Conservation (phyloP, 1,140 invertebrate species). For the Antheraea mylitta region DNA sequence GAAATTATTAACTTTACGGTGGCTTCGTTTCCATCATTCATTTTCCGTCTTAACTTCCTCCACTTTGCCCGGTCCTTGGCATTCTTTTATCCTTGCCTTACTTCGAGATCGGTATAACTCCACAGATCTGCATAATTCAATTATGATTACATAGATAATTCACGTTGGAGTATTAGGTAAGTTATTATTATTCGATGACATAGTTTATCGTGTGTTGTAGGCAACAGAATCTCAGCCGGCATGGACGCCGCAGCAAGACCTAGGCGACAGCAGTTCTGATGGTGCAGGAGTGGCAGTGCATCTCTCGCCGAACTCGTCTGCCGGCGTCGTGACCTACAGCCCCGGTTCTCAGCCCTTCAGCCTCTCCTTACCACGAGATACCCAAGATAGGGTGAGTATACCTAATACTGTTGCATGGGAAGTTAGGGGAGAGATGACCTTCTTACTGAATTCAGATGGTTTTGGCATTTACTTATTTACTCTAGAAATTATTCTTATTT, state of each 20-base stretch:
- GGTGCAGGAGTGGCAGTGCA: slow-evolving; percentile 73
- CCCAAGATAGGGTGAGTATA: slow-evolving; percentile 71
- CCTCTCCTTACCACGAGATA: slow-evolving; percentile 84
- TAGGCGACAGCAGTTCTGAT: slow-evolving; percentile 83
- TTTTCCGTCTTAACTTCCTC: too few relatives aligned
- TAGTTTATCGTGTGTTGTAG: neutral
- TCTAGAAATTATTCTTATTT: too few relatives aligned
- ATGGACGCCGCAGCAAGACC: slow-evolving; percentile 92
- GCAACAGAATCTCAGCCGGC: slow-evolving; percentile 28
- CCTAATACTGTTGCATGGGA: slow-evolving; percentile 39
- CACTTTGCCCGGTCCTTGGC: too few relatives aligned
- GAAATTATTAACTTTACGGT: too few relatives aligned
- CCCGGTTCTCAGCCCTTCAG: slow-evolving; percentile 85
- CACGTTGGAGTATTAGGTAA: too few relatives aligned
- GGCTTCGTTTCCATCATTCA: too few relatives aligned
- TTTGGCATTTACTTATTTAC: too few relatives aligned
- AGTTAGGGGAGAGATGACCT: slow-evolving; percentile 37
- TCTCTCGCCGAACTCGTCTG: slow-evolving; percentile 61
- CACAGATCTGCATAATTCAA: too few relatives aligned
- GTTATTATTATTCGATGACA: too few relatives aligned
- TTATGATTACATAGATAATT: too few relatives aligned
- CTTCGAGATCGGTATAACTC: too few relatives aligned
- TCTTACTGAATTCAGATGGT: slow-evolving; percentile 3
- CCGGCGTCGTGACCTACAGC: slow-evolving; percentile 80
- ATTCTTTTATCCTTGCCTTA: too few relatives aligned